Percentiles rank a stretch among this genome's conserved stretches.
Conservation (phyloP, 2,888 invertebrate genomes). For the Lymantria monacha region DNA sequence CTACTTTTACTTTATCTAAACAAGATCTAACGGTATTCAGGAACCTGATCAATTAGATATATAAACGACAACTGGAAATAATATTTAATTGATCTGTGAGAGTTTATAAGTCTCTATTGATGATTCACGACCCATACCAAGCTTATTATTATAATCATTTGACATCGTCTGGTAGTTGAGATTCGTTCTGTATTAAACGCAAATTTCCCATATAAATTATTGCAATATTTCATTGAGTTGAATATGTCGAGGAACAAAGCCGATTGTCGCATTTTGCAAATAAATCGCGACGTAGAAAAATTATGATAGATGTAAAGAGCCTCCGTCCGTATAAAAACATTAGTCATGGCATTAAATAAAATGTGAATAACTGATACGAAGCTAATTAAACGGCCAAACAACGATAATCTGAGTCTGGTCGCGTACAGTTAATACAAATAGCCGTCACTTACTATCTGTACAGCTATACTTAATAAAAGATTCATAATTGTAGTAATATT, state of each 20-base stretch:
- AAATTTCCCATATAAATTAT: slow-evolving; percentile 52
- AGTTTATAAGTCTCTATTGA: slow-evolving; percentile 45
- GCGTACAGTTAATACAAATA: slow-evolving; percentile 50
- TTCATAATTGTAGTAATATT: slow-evolving; percentile 60
- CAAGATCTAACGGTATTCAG: slow-evolving; percentile 51
- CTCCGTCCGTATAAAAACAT: slow-evolving; percentile 53
- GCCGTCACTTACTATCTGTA: slow-evolving; percentile 39
- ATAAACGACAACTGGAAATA: slow-evolving; percentile 55
- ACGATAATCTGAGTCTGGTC: slow-evolving; percentile 52
- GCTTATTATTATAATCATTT: slow-evolving; percentile 27
- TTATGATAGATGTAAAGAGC: slow-evolving; percentile 75
- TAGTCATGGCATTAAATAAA: slow-evolving; percentile 74
- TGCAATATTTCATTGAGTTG: slow-evolving; percentile 56
- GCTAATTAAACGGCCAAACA: slow-evolving; percentile 65
- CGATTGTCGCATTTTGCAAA: slow-evolving; percentile 71
- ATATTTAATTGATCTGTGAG: slow-evolving; percentile 59
- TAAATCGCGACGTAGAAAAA: slow-evolving; percentile 80
- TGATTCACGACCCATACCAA: slow-evolving; percentile 51
- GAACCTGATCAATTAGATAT: slow-evolving; percentile 50
- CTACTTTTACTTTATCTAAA: slow-evolving; percentile 53
- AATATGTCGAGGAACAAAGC: slow-evolving; percentile 60
- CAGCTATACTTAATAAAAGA: slow-evolving; percentile 42
- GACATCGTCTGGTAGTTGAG: slow-evolving; percentile 49
- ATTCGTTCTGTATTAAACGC: slow-evolving; percentile 46
- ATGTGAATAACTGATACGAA: slow-evolving; percentile 58